Evolutionary conservation across 2,113 vertebrate genomes (phyloP).

Genomic region (Acinonyx jubatus): DNA sequence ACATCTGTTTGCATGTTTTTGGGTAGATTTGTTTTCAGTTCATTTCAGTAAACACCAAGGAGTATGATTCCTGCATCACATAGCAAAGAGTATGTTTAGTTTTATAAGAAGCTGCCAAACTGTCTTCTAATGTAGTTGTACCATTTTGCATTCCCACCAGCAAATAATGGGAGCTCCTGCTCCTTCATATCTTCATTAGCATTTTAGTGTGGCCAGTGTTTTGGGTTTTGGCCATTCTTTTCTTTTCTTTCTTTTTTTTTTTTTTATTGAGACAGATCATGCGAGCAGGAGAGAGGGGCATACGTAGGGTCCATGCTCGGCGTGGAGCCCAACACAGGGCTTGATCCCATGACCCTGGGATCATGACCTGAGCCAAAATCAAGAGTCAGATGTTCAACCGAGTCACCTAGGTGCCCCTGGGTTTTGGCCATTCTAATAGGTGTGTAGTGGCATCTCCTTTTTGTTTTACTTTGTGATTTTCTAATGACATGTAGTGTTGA

Average conservation of each 20-base stretch:
- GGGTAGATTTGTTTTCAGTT: not conserved
- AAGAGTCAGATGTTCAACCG: too few species aligned
- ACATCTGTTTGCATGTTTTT: not conserved
- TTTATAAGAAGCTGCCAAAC: not conserved
- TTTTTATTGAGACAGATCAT: too few species aligned
- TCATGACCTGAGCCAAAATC: too few species aligned
- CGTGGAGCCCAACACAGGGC: too few species aligned
- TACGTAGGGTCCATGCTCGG: too few species aligned
- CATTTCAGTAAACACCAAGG: not conserved
- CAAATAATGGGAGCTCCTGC: not conserved
- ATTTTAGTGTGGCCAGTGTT: not conserved
- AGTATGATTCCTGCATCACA: not conserved
- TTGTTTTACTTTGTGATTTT: not conserved
- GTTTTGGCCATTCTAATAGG: not conserved
- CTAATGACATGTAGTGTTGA: not conserved
- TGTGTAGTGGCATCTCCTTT: not conserved
- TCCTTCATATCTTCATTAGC: not conserved
- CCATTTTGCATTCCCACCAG: not conserved
- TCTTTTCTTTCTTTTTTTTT: too few species aligned
- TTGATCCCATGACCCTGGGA: too few species aligned
- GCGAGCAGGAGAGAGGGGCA: too few species aligned
- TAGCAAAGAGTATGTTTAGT: not conserved
- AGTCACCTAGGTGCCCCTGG: not conserved
- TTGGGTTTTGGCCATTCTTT: not conserved
- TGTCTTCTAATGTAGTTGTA: not conserved